phyloP scores from a whole-genome alignment of 2,888 invertebrate genomes.

The Synanthedon tipuliformis region DNA sequence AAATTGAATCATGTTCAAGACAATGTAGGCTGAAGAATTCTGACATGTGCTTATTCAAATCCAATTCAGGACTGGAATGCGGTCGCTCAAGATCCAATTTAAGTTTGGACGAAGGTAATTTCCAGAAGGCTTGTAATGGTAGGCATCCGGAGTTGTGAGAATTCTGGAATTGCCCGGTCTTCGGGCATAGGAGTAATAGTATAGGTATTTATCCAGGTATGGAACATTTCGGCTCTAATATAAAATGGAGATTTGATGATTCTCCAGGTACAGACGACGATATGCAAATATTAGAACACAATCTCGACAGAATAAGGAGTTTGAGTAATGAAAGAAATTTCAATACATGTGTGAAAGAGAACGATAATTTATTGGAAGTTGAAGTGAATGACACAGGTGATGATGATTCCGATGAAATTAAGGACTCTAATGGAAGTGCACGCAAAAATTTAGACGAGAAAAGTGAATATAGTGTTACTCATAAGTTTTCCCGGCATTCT shows the following conservation, averaged over 20 bases:
- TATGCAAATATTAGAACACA: conserved; percentile 55
- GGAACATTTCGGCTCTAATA: conserved; percentile 61
- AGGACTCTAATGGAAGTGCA: conserved; percentile 40
- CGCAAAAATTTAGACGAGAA: conserved; percentile 53
- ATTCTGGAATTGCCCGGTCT: conserved; percentile 62
- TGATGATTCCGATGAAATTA: conserved; percentile 48
- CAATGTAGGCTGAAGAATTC: conserved; percentile 62
- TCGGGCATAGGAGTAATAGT: conserved; percentile 68
- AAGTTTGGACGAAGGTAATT: conserved; percentile 61
- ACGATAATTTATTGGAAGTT: conserved; percentile 56
- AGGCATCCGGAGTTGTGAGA: conserved; percentile 68
- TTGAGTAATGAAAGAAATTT: conserved; percentile 57
- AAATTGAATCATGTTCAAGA: conserved; percentile 60
- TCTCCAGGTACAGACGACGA: conserved; percentile 44
- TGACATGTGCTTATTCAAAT: conserved; percentile 58
- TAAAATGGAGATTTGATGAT: conserved; percentile 64
- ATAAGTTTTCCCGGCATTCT: conserved; percentile 61
- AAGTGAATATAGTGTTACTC: conserved; percentile 47
- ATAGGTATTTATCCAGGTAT: conserved; percentile 60
- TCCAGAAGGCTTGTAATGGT: conserved; percentile 59
- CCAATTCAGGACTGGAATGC: conserved; percentile 50
- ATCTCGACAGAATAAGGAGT: conserved; percentile 62
- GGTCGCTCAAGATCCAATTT: conserved; percentile 61
- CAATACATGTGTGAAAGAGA: conserved; percentile 42
- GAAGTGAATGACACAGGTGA: conserved; percentile 52